Base-by-base conservation (phyloP, 1,140 invertebrate genomes). In the Ips typographus region DNA sequence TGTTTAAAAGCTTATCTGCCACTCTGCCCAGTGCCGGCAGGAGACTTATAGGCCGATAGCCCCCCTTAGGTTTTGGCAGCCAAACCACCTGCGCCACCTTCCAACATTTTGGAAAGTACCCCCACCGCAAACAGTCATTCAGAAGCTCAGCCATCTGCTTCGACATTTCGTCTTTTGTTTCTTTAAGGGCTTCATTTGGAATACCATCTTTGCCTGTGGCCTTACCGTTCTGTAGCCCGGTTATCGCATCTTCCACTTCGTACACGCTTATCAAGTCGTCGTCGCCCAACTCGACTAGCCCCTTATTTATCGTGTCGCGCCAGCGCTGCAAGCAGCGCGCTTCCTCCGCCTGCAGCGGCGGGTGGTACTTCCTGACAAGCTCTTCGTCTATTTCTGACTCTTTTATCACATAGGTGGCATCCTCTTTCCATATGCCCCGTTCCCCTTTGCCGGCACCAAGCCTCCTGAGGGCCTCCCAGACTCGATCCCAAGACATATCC, bases 171-270 rank as follows among this genome's bases (percentile, higher is more conserved):
- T 59, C 43, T 1, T 1, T 1, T 36, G 60, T 59, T 1, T 60
- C 36, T 49, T n/a, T 39, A 37, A 59, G 47, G 1, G 43, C 65
- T 40, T 68, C 65, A 40, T 68, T 68, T 2, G 65, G 65, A 2
- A 68, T 49, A 38, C 65, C 49, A 41, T 68, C 65, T 6, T 62
- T 5, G n/a, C 37, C 2, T 40, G 49, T 52, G 1, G 62, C 62
- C 39, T 64, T 64, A 7, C 37, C 2, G 6, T 39, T 2, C 41
- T 40, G n/a, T 39, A 64, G 3, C 2, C n/a, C 8, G 3, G 4
- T 4, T 1, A 61, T 36, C 3, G 39, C 59, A 6, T 39, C 22
- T 1, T 36, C 3, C n/a, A 61, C 4, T 44, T 58, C 56, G 7
- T 58, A 5, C 56, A n/a, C n/a, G n/a, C n/a, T n/a, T n/a, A n/a